Percentiles rank a stretch among this genome's conserved stretches.
phyloP scores from a whole-genome alignment of 2,113 vertebrate species.

The Hipposideros armiger region DNA sequence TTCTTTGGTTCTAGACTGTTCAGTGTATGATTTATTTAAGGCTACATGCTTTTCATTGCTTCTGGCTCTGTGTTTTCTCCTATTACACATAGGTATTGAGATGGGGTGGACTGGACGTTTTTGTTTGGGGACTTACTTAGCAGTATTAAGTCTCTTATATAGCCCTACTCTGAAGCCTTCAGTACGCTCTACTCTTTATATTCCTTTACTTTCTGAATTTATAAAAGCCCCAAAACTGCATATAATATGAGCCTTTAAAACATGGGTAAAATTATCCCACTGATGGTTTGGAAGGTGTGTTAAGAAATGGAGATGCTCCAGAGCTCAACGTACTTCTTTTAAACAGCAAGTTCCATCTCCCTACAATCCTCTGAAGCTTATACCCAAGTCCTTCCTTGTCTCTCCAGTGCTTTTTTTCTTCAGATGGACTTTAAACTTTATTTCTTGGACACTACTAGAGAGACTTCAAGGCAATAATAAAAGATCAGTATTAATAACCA shows the following conservation, averaged over 20 bases:
- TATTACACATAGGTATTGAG: constrained; percentile 82
- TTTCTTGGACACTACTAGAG: constrained; percentile 87
- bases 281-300: constrained; percentile 86
- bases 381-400: constrained; percentile 84
- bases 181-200: constrained; percentile 74
- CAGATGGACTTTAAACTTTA: constrained; percentile 87
- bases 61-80: constrained; percentile 85
- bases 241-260: constrained; percentile 82
- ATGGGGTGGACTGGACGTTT: constrained; percentile 59
- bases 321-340: constrained; percentile 87
- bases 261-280: constrained; percentile 81
- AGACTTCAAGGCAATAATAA: constrained; percentile 90
- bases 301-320: constrained; percentile 83
- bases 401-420: constrained; percentile 87
- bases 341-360: constrained; percentile 86
- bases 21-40: constrained; percentile 80
- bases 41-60: constrained; percentile 82
- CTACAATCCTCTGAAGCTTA: constrained; percentile 86
- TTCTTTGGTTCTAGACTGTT: constrained; percentile 79
- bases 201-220: constrained; percentile 81
- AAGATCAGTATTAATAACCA: constrained; percentile 90
- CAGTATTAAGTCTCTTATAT: constrained; percentile 79
- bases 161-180: constrained; percentile 80
- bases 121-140: constrained; percentile 72
- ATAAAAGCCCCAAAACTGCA: constrained; percentile 81